Base-by-base conservation (phyloP, 2,113 vertebrate species). In the Hipposideros armiger region DNA sequence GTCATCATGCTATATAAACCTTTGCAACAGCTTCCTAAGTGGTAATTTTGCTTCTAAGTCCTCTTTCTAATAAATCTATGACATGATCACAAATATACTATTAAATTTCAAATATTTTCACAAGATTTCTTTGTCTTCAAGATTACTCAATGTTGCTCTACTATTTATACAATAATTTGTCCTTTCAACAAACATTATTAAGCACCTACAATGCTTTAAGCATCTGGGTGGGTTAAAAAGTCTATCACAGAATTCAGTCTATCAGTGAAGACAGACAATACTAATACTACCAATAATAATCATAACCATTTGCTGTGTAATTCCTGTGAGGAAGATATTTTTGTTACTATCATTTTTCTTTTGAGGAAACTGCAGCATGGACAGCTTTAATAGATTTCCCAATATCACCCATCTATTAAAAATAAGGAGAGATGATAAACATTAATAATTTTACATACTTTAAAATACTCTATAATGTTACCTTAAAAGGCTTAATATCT, bases 31-130 rank as follows among this genome's bases (percentile, higher is more conserved):
- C n/a, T 91, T 91, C 62, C 50, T 45, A 78, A 82, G 52, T 47
- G 26, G 16, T 32, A 22, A 47, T 7, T n/a, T 90, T 74, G 47
- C 36, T 62, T 76, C 81, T 17, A 54, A 52, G 14, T 64, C 13
- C 20, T 83, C 47, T 94, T 80, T 78, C 64, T 74, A 85, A 84
- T 15, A 50, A 67, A 28, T 72, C 20, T 78, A 60, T 84, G 40
- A 19, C 70, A 85, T 36, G 50, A 28, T 16, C 36, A 88, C 30
- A 78, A 84, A 36, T 42, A 40, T n/a, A 22, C 17, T 30, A 47
- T 42, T 67, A 36, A 56, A 77, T 77, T 84, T 74, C 26, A 94
- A 87, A 9, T 64, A 66, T 90, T 95, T 96, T 83, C n/a, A 60
- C 10, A 26, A 42, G 16, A 58, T 73, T 69, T 89, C 47, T 86